Percentiles rank a stretch among this genome's conserved stretches.
Conservation (phyloP, 1,140 invertebrate genomes). For the Euwallacea fornicatus region DNA sequence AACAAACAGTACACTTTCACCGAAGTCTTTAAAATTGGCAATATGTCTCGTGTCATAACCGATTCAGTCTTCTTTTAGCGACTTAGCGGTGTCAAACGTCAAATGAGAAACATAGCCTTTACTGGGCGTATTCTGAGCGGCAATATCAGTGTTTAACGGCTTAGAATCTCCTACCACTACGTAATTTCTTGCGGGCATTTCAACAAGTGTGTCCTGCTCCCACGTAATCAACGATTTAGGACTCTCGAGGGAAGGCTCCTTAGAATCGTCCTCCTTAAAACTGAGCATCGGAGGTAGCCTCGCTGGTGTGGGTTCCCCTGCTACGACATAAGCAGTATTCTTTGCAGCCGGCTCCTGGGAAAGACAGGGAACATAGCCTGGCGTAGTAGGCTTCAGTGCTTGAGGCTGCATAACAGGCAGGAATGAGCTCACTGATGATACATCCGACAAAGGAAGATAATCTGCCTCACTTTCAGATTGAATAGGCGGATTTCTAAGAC, state of each 20-base stretch:
- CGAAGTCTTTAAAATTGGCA: no score
- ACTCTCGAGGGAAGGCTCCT: slow-evolving; percentile 4
- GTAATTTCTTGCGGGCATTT: slow-evolving; percentile 12
- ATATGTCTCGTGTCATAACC: no score
- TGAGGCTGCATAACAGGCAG: background rate
- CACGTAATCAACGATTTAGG: slow-evolving; percentile 7
- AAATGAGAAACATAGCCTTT: slow-evolving; percentile 21
- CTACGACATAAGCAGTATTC: slow-evolving; percentile 28
- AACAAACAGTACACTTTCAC: no score
- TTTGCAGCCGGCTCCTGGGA: slow-evolving; percentile 24
- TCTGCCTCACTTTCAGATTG: slow-evolving; percentile 10
- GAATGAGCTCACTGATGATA: slow-evolving; percentile 5
- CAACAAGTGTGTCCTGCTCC: slow-evolving; percentile 5
- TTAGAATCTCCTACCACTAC: slow-evolving; percentile 26
- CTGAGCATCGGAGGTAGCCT: slow-evolving; percentile 7
- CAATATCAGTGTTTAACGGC: slow-evolving; percentile 11
- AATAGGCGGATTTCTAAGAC: slow-evolving; percentile 10
- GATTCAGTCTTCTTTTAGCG: slow-evolving; percentile 23
- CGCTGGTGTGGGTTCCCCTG: slow-evolving; percentile 19
- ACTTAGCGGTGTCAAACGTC: slow-evolving; percentile 4
- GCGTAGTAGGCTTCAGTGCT: background rate
- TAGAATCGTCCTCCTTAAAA: slow-evolving; percentile 16
- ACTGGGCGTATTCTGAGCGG: background rate
- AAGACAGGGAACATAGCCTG: slow-evolving; percentile 24
- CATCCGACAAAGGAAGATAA: slow-evolving; percentile 11